Evolutionary conservation across 2,797 vertebrate species (phyloP).

Genomic region (Tiaroga cobitis): DNA sequence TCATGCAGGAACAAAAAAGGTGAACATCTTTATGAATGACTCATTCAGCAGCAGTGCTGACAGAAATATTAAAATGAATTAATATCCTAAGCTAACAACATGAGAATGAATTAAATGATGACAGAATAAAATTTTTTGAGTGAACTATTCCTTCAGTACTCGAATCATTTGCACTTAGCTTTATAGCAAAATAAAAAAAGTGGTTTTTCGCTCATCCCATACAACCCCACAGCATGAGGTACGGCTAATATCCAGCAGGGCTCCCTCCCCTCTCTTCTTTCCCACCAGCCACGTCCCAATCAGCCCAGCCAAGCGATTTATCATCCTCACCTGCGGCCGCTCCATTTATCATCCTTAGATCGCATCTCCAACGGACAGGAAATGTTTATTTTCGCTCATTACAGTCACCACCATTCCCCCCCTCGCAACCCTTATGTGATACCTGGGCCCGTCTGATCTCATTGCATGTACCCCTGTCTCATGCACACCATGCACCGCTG

Average conservation of each 20-base stretch:
- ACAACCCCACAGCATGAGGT: conserved; percentile 12
- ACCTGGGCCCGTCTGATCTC: conserved; percentile 54
- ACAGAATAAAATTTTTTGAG: background rate
- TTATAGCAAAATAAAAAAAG: background rate
- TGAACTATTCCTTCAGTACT: background rate
- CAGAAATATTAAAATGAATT: background rate
- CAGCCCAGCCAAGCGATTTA: conserved; percentile 58
- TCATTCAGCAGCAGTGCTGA: background rate
- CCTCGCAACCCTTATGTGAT: conserved; percentile 33
- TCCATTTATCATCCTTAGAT: conserved; percentile 70
- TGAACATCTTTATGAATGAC: background rate
- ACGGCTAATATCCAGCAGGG: conserved; percentile 24
- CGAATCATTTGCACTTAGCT: background rate
- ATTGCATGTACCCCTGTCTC: conserved; percentile 44
- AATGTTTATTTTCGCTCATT: conserved; percentile 70
- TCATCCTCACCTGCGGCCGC: conserved; percentile 66
- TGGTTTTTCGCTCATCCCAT: background rate
- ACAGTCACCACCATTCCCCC: conserved; percentile 48
- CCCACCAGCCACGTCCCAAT: conserved; percentile 55
- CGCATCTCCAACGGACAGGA: conserved; percentile 63
- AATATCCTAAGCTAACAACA: background rate
- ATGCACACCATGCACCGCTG: conserved; percentile 30
- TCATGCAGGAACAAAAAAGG: background rate
- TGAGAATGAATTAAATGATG: background rate
- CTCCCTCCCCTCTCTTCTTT: conserved; percentile 9